Percentiles rank a stretch among this genome's conserved stretches.
phyloP scores from a whole-genome alignment of 2,113 vertebrate species.

The Platichthys stellatus region DNA sequence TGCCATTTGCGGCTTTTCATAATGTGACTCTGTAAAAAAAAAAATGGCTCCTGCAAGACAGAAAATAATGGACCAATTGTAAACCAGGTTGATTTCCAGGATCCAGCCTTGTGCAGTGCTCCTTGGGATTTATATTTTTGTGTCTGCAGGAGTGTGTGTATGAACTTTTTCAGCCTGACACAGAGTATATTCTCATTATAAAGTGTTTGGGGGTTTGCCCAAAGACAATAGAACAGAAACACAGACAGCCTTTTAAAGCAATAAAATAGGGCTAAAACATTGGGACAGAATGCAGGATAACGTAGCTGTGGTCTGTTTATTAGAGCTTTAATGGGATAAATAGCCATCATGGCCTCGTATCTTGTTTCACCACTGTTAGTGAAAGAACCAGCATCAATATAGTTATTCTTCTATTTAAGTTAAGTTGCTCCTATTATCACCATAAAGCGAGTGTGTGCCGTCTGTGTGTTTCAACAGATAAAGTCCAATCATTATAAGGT shows the following conservation, averaged over 20 bases:
- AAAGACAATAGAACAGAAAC: background rate
- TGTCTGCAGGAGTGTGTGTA: background rate
- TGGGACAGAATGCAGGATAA: conserved; percentile 12
- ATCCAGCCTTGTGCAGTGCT: background rate
- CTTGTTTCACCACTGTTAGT: conserved; percentile 2
- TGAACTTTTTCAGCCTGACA: background rate
- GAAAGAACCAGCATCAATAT: conserved; percentile 4
- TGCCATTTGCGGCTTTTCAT: background rate
- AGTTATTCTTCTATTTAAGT: conserved; percentile 29
- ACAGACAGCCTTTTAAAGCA: background rate
- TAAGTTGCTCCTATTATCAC: conserved; percentile 20
- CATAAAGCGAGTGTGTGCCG: conserved; percentile 43
- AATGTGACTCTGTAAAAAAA: background rate
- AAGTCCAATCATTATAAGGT: conserved; percentile 68
- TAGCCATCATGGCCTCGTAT: background rate
- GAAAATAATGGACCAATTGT: background rate
- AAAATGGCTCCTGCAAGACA: background rate
- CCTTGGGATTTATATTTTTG: background rate
- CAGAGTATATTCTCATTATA: background rate
- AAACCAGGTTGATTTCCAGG: background rate
- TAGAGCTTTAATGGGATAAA: conserved; percentile 30
- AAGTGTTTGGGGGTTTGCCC: background rate
- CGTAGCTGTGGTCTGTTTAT: background rate
- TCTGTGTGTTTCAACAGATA: conserved; percentile 59
- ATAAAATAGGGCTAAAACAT: background rate